Base-by-base conservation (phyloP, 2,113 vertebrate genomes). In the Rattus rattus region DNA sequence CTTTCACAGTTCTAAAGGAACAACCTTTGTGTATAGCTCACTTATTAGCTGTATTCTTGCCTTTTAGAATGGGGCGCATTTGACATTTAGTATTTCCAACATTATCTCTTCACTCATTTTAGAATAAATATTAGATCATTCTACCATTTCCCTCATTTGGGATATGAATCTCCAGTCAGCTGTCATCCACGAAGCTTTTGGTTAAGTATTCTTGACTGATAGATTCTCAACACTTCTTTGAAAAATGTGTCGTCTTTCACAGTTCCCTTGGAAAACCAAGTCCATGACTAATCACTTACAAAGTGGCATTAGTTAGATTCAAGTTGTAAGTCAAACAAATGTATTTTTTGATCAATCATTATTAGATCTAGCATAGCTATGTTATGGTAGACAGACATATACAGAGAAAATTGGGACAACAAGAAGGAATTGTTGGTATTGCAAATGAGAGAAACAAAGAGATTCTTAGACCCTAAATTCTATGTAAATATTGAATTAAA, bases 401-500 rank as follows among this genome's bases (percentile, higher is more conserved):
- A 30, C 79, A 77, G 20, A 59, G 80, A 59, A 52, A 72, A 65
- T 20, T 75, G 49, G 4, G 20, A 95, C 30, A 22, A 7, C 13
- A 92, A 47, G 7, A 59, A 80, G 16, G 75, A 81, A 72, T 75
- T 20, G 6, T 70, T 24, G 59, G 17, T 86, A 43, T 93, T 83
- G 17, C 14, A 84, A n/a, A 19, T 70, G 52, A 77, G 20, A 91
- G 86, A 39, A 92, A 30, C 9, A 70, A 70, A 93, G n/a, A 90
- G 39, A 90, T 88, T 79, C 26, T 89, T 69, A 67, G 81, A 30
- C 5, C 20, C 56, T 70, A 80, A 95, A 75, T 12, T 94, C 30
- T 26, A 96, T 70, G 20, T 80, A 59, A 54, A 88, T 89, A 30
- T 90, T 94, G 87, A 96, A 93, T 81, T 93, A 59, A 95, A 84